Conservation (phyloP, 2,113 vertebrate genomes). For the Sylvilagus bachmani region DNA sequence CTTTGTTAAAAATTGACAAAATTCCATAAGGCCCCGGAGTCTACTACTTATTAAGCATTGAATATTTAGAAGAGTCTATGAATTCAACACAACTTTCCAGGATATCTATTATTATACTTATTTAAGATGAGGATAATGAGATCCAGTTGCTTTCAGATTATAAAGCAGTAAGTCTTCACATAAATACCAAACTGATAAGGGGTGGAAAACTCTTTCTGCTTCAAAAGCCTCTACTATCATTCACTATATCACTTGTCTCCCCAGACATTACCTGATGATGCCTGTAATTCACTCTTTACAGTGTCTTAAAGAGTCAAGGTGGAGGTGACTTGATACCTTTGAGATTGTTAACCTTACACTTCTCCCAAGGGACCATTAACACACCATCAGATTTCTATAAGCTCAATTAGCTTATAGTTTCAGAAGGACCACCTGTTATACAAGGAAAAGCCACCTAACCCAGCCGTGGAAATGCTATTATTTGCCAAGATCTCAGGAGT, state of each 20-base stretch:
- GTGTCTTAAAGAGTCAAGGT: not conserved
- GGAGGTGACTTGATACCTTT: not conserved
- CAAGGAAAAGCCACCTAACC: not conserved
- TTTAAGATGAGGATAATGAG: not conserved
- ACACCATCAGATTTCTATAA: constrained; percentile 37
- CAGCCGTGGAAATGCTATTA: not conserved
- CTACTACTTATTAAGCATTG: not conserved
- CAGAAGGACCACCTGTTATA: constrained; percentile 1
- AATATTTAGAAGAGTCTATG: not conserved
- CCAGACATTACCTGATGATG: not conserved
- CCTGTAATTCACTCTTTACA: not conserved
- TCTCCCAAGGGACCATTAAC: constrained; percentile 47
- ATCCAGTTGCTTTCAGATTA: not conserved
- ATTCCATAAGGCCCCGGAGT: not conserved
- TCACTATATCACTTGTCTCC: not conserved
- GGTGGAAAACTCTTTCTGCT: not conserved
- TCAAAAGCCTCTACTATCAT: not conserved
- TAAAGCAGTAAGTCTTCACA: not conserved
- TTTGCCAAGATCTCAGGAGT: constrained; percentile 10
- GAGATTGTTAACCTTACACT: constrained; percentile 21
- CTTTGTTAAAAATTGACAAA: not conserved
- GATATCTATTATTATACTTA: not conserved
- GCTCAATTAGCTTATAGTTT: constrained; percentile 4
- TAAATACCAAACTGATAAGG: not conserved
- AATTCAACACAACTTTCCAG: not conserved